Conservation (phyloP, 35 echinoderm and acorn worm species). For the Ophioderma brevispina region DNA sequence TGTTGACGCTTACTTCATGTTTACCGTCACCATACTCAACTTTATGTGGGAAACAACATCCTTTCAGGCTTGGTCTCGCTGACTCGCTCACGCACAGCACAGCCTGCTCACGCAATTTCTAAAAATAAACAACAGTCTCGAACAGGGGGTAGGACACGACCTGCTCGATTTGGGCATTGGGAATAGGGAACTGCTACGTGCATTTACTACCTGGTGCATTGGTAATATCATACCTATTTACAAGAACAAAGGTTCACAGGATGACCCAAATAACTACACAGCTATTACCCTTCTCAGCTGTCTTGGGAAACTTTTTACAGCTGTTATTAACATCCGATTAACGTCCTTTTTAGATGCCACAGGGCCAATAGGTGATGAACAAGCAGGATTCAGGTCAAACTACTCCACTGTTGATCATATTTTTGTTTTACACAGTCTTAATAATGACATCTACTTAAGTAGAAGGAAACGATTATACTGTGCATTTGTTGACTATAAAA, state of each 20-base stretch:
- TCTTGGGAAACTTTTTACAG: constrained; percentile 23
- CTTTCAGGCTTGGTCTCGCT: no score
- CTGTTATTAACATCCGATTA: neutral
- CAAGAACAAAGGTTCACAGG: neutral
- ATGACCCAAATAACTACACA: constrained; percentile 24
- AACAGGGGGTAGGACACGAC: no score
- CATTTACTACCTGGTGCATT: neutral
- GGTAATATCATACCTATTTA: neutral
- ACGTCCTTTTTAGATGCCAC: neutral
- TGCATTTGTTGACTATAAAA: neutral
- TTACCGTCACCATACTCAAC: no score
- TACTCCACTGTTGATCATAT: neutral
- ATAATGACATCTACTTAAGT: neutral
- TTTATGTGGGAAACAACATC: no score
- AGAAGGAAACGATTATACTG: neutral
- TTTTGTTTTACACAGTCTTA: constrained; percentile 22
- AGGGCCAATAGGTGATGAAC: constrained; percentile 29
- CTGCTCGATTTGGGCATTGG: no score
- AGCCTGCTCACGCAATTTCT: no score
- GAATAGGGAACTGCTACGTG: no score
- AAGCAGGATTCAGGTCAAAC: constrained; percentile 14
- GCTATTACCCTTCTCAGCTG: constrained; percentile 29
- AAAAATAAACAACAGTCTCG: no score
- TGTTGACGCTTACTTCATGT: no score
- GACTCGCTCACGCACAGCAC: no score